phyloP scores from a whole-genome alignment of 2,797 vertebrate genomes.

The Chromis chromis region DNA sequence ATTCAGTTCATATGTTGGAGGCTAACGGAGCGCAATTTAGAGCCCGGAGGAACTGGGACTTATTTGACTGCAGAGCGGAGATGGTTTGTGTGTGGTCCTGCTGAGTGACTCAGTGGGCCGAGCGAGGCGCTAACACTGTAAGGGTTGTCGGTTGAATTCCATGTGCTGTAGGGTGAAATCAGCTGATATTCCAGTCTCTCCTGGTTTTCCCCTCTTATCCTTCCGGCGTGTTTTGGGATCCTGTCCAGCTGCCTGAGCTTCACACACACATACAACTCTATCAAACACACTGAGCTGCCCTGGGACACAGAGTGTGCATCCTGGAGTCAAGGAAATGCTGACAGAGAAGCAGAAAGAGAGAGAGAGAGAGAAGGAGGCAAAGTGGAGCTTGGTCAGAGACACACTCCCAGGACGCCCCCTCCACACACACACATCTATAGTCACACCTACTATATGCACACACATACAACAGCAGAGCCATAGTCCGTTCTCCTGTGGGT shows the following conservation, averaged over 20 bases:
- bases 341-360: slow-evolving; percentile 43
- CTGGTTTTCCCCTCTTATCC: slow-evolving; percentile 39
- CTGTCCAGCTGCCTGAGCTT: slow-evolving; percentile 28
- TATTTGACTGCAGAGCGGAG: not conserved
- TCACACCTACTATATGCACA: slow-evolving; percentile 19
- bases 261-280: not conserved
- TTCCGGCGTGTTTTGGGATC: slow-evolving; percentile 22
- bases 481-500: slow-evolving; percentile 72
- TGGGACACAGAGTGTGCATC: slow-evolving; percentile 17
- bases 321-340: slow-evolving; percentile 41
- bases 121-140: slow-evolving; percentile 6
- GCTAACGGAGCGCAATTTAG: slow-evolving; percentile 19
- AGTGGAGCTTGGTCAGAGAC: slow-evolving; percentile 2
- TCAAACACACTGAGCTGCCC: slow-evolving; percentile 1
- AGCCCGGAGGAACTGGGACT: slow-evolving; percentile 6
- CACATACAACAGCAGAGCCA: slow-evolving; percentile 27
- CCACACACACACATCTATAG: slow-evolving; percentile 6
- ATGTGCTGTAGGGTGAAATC: not conserved
- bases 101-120: not conserved
- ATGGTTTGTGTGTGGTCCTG: slow-evolving; percentile 26
- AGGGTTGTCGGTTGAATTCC: slow-evolving; percentile 9
- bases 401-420: slow-evolving; percentile 3
- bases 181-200: slow-evolving; percentile 10
- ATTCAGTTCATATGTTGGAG: slow-evolving; percentile 60
- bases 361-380: slow-evolving; percentile 9